phyloP scores from a whole-genome alignment of 2,888 invertebrate genomes.

The Phyto melanocephala region DNA sequence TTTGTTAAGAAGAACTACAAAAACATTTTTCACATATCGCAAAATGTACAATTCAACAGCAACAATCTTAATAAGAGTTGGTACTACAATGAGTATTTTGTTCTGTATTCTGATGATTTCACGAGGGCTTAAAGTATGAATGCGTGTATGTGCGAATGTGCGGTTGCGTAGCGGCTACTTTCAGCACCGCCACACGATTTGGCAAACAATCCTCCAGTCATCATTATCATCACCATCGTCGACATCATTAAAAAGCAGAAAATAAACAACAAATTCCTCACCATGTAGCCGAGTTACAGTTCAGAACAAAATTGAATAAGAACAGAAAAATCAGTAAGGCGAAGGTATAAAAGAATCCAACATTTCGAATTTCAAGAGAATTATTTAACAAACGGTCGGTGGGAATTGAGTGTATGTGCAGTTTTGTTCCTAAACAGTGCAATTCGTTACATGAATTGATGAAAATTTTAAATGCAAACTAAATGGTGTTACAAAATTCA shows the following conservation, averaged over 20 bases:
- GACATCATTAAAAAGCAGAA: conserved; percentile 50
- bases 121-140: conserved; percentile 26
- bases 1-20: conserved; percentile 22
- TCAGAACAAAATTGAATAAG: conserved; percentile 51
- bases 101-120: conserved; percentile 43
- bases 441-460: not conserved
- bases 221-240: conserved; percentile 39
- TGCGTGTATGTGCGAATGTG: conserved; percentile 19
- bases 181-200: conserved; percentile 23
- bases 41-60: conserved; percentile 32
- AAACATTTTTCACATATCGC: conserved; percentile 52
- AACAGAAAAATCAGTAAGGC: conserved; percentile 62
- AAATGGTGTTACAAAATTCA: not conserved
- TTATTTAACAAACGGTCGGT: conserved; percentile 63
- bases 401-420: conserved; percentile 25
- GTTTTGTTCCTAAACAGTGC: not conserved
- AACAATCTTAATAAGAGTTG: conserved; percentile 13
- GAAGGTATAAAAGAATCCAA: conserved; percentile 78
- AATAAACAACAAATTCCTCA: conserved; percentile 38
- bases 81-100: conserved; percentile 20
- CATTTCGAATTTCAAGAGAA: conserved; percentile 62
- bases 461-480: not conserved
- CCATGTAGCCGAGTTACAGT: conserved; percentile 52
- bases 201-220: conserved; percentile 39
- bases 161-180: conserved; percentile 4